A percentile compares a stretch with the other conserved stretches of the same genome.
phyloP scores from a whole-genome alignment of 2,888 invertebrate species.

The Petrophora chlorosata region DNA sequence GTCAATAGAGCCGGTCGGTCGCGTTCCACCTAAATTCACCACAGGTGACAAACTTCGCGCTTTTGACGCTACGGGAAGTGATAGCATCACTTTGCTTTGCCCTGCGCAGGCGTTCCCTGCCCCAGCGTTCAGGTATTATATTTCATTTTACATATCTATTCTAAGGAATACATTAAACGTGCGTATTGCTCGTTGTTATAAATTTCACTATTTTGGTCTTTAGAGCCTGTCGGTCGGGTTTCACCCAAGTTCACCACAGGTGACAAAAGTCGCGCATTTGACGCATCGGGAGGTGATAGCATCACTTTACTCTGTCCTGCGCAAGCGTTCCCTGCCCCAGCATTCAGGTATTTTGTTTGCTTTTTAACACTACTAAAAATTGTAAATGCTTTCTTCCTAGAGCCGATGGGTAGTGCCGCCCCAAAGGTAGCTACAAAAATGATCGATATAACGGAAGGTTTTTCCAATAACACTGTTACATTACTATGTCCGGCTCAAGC shows the following conservation, averaged over 20 bases:
- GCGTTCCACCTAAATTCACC: constrained; percentile 87
- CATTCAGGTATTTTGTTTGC: constrained; percentile 79
- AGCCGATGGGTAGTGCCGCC: constrained; percentile 87
- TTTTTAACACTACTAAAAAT: constrained; percentile 17
- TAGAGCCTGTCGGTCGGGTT: constrained; percentile 88
- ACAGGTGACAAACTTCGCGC: constrained; percentile 85
- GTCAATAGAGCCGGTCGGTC: constrained; percentile 86
- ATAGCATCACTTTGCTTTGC: constrained; percentile 85
- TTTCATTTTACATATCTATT: background rate
- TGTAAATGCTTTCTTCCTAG: constrained; percentile 68
- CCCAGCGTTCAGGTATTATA: constrained; percentile 84
- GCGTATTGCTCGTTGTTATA: background rate
- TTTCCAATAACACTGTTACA: constrained; percentile 61
- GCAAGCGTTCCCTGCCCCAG: constrained; percentile 89
- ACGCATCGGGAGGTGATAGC: constrained; percentile 76
- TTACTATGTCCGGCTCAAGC: constrained; percentile 87
- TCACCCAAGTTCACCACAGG: constrained; percentile 86
- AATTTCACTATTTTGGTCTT: constrained; percentile 25
- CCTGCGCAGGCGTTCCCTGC: constrained; percentile 91
- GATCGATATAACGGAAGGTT: constrained; percentile 75
- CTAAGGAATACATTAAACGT: background rate
- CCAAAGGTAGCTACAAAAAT: constrained; percentile 86
- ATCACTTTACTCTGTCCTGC: constrained; percentile 87
- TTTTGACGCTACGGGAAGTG: constrained; percentile 81
- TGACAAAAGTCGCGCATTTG: constrained; percentile 86